Percentiles rank a stretch among this genome's conserved stretches.
Conservation (phyloP, 2,888 invertebrate species). For the Ophraella communa region DNA sequence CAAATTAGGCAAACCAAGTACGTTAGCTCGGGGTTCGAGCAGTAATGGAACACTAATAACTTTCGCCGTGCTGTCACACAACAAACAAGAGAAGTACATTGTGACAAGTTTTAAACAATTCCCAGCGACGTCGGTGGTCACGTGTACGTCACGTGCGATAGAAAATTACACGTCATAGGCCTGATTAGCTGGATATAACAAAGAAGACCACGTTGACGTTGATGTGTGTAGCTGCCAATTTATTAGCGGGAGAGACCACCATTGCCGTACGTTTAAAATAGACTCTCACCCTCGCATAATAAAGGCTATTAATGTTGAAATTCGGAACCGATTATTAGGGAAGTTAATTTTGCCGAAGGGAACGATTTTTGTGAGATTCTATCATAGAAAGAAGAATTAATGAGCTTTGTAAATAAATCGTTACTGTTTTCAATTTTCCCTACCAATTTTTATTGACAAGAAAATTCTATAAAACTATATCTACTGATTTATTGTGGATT, state of each 20-base stretch:
- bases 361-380: constrained; percentile 30
- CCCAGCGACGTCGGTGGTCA: constrained; percentile 50
- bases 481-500: no score
- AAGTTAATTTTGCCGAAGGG: constrained; percentile 47
- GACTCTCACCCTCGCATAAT: constrained; percentile 49
- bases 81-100: constrained; percentile 50
- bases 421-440: constrained; percentile 20
- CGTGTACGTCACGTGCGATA: constrained; percentile 56
- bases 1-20: constrained; percentile 9
- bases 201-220: constrained; percentile 58
- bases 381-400: constrained; percentile 32
- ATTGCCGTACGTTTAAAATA: constrained; percentile 41
- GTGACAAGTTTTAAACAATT: constrained; percentile 59
- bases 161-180: constrained; percentile 57
- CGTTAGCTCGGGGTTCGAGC: background rate
- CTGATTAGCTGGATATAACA: constrained; percentile 57
- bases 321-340: constrained; percentile 50
- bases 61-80: constrained; percentile 43
- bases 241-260: constrained; percentile 55
- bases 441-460: no score
- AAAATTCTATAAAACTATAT: no score
- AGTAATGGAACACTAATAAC: constrained; percentile 30
- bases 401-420: constrained; percentile 31
- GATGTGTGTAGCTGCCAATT: constrained; percentile 62
- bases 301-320: constrained; percentile 53